phyloP scores from a whole-genome alignment of 2,113 vertebrate genomes.

The Xenus cinereus region DNA sequence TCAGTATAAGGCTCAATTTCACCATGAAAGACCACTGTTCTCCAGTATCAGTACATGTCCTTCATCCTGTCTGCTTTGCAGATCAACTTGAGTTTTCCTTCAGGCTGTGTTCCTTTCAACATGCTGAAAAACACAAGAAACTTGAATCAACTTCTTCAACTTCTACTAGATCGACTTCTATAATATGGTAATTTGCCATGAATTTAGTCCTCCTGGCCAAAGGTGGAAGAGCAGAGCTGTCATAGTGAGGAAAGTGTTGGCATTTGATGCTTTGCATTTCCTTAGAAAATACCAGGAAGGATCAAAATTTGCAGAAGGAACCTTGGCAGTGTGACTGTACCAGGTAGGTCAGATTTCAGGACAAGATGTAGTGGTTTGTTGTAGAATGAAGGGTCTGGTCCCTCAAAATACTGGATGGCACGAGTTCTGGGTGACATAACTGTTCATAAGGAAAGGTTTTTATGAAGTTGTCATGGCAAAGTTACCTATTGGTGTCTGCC shows the following conservation, averaged over 20 bases:
- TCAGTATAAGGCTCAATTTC: background rate
- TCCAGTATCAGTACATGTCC: accelerated
- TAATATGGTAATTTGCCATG: background rate
- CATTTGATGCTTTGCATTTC: background rate
- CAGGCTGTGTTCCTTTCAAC: background rate
- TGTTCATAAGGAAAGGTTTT: background rate
- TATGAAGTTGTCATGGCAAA: background rate
- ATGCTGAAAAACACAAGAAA: background rate
- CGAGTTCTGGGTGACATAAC: background rate
- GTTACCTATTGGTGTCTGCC: background rate
- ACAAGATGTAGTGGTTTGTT: background rate
- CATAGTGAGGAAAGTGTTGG: background rate
- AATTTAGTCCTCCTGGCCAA: background rate
- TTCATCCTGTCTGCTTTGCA: background rate
- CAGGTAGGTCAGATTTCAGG: background rate
- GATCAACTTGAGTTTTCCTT: background rate
- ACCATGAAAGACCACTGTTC: background rate
- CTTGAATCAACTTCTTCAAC: background rate
- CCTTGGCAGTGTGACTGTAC: no score
- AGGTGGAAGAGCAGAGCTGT: background rate
- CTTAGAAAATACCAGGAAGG: background rate
- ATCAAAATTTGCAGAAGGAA: background rate
- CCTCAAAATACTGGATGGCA: background rate
- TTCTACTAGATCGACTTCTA: background rate
- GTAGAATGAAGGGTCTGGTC: background rate